Conservation (phyloP, 2,797 vertebrate species). For the Phrynocephalus vlangalii region DNA sequence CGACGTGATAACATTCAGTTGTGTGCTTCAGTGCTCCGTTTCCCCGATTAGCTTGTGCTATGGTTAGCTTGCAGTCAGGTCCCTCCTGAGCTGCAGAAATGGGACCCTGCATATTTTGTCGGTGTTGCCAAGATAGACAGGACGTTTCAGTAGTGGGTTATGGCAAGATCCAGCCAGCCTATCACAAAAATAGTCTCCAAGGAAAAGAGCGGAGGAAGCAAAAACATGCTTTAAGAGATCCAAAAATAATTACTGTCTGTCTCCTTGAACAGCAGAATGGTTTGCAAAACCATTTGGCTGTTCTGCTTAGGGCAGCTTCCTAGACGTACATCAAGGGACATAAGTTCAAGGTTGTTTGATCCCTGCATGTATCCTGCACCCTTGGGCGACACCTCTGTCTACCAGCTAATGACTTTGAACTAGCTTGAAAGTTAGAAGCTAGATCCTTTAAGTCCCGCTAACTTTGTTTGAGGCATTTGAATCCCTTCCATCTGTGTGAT, state of each 20-base stretch:
- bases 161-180: background rate
- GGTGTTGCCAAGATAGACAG: background rate
- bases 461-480: too few species aligned
- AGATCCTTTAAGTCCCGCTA: too few species aligned
- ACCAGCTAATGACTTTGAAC: too few species aligned
- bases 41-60: background rate
- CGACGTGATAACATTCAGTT: background rate
- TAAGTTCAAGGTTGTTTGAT: too few species aligned
- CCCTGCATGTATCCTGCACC: background rate
- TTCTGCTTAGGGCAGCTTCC: background rate
- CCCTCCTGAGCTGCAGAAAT: background rate
- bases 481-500: too few species aligned
- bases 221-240: background rate
- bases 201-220: background rate
- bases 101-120: background rate
- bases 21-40: background rate
- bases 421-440: too few species aligned
- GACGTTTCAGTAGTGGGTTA: background rate
- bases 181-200: background rate
- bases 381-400: too few species aligned
- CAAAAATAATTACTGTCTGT: background rate
- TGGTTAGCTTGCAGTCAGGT: background rate
- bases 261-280: background rate
- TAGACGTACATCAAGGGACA: background rate
- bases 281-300: background rate